phyloP scores from a whole-genome alignment of 1,140 invertebrate genomes.

The Nixonia krombeini region DNA sequence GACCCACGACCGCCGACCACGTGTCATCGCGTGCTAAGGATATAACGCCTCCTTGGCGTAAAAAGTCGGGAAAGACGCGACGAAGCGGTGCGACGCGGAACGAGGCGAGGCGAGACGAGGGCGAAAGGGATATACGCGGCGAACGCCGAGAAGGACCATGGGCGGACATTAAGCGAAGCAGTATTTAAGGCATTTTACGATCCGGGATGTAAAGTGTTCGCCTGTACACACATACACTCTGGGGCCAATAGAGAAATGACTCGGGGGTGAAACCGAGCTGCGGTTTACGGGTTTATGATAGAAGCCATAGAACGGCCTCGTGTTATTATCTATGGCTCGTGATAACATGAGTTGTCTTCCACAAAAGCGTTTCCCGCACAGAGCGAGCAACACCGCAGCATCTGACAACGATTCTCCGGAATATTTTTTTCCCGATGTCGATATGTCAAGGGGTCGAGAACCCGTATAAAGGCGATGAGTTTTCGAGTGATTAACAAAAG shows the following conservation, averaged over 20 bases:
- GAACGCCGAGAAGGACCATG: conserved; percentile 14
- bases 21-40: conserved; percentile 35
- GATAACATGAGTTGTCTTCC: conserved; percentile 25
- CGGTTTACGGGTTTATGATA: conserved; percentile 52
- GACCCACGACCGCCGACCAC: conserved; percentile 18
- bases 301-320: conserved; percentile 29
- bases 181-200: conserved; percentile 48
- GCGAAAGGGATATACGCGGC: conserved; percentile 1
- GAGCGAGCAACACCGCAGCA: no score
- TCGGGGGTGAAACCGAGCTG: conserved; percentile 49
- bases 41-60: conserved; percentile 15
- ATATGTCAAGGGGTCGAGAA: no score
- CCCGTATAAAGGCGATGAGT: no score
- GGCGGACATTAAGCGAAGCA: conserved; percentile 35
- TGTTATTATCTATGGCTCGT: conserved; percentile 52
- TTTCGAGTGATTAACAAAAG: no score
- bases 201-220: conserved; percentile 6
- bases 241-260: conserved; percentile 35
- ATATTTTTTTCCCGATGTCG: no score
- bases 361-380: neutral
- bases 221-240: conserved; percentile 1
- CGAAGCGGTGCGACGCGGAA: neutral
- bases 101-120: neutral
- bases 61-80: conserved; percentile 13
- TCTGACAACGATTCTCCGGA: no score